phyloP scores from a whole-genome alignment of 1,140 invertebrate genomes.

The Ectropis grisescens region DNA sequence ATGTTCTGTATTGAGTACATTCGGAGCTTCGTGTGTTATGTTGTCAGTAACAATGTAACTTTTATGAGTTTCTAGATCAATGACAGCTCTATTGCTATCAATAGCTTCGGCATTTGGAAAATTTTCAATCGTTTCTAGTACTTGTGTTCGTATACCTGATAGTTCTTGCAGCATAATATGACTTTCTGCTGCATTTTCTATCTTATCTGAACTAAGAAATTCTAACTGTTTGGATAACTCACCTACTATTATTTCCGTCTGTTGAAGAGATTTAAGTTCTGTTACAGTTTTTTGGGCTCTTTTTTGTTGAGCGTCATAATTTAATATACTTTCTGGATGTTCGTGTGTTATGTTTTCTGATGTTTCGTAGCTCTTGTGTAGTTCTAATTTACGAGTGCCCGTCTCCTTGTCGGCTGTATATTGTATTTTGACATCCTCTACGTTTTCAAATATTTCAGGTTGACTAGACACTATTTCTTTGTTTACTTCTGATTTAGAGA shows the following conservation, averaged over 20 bases:
- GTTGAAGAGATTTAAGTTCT: constrained; percentile 31
- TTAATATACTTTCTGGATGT: constrained; percentile 8
- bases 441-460: constrained; percentile 35
- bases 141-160: constrained; percentile 17
- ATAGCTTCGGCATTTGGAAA: constrained; percentile 10
- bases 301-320: constrained; percentile 9
- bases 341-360: constrained; percentile 20
- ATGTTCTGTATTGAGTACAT: constrained; percentile 14
- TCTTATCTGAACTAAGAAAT: constrained; percentile 5
- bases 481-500: constrained; percentile 11
- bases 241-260: constrained; percentile 22
- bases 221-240: constrained; percentile 20
- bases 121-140: constrained; percentile 25
- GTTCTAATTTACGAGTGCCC: constrained; percentile 20
- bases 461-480: constrained; percentile 23
- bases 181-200: constrained; percentile 24
- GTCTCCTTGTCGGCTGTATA: constrained; percentile 12
- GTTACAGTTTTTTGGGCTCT: constrained; percentile 25
- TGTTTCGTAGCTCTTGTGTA: constrained; percentile 32
- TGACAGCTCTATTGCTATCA: constrained; percentile 19
- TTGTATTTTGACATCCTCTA: constrained; percentile 12
- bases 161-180: constrained; percentile 21
- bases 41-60: constrained; percentile 34
- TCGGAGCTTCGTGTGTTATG: constrained; percentile 22
- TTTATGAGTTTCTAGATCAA: constrained; percentile 29